These are phyloP conservation scores for Drosophila merina DNA, from an alignment of 2,888 invertebrate genomes.

Conservation along the genomic window DNA sequence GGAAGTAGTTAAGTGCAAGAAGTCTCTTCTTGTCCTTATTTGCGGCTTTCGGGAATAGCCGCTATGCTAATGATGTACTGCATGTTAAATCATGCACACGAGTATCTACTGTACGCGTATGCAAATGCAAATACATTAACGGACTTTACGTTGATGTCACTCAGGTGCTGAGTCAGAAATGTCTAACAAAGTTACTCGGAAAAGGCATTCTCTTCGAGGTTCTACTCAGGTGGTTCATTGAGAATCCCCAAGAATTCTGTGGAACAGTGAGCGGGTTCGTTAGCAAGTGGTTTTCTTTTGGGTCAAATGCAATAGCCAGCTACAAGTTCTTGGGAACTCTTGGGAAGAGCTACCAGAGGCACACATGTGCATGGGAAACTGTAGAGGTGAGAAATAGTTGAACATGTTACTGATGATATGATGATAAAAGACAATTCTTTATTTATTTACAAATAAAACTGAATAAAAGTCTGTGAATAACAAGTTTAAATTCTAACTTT, in stretches of 20 bases:
- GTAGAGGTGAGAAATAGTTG: constrained; percentile 15
- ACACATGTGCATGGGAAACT: constrained; percentile 14
- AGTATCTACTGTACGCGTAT: not conserved
- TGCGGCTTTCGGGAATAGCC: constrained; percentile 13
- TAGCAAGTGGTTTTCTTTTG: constrained; percentile 30
- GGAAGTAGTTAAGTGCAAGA: constrained; percentile 58
- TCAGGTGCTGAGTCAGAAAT: constrained; percentile 34
- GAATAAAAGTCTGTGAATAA: too few relatives aligned
- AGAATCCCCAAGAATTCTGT: constrained; percentile 31
- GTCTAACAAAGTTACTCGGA: constrained; percentile 23
- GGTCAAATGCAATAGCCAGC: constrained; percentile 19
- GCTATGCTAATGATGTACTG: constrained; percentile 36
- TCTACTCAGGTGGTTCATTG: constrained; percentile 21
- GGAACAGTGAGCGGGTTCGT: constrained; percentile 21
- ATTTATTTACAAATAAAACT: too few relatives aligned
- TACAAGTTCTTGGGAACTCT: constrained; percentile 20
- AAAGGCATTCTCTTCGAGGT: constrained; percentile 8
- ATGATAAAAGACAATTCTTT: too few relatives aligned
- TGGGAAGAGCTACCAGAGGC: not conserved
- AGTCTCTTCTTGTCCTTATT: constrained; percentile 1
- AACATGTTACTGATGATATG: too few relatives aligned
- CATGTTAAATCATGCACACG: constrained; percentile 7
- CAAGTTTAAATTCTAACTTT: too few relatives aligned
- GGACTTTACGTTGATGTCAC: constrained; percentile 45
- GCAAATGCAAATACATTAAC: constrained; percentile 25